These are phyloP conservation scores for Arbacia lixula DNA, from an alignment of 53 echinoderm and acorn worm species.

Conservation along the genomic window DNA sequence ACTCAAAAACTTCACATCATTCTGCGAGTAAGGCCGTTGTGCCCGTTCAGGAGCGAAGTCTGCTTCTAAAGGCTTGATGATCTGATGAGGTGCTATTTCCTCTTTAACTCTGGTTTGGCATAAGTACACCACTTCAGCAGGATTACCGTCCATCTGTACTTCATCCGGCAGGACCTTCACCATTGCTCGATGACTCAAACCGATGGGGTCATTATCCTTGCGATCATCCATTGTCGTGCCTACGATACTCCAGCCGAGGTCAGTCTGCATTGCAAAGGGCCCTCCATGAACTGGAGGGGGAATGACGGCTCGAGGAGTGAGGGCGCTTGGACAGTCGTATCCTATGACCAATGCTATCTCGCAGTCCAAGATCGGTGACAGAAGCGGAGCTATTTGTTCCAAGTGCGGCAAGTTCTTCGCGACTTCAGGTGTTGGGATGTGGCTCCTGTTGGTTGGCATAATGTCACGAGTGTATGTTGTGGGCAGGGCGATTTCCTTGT, in stretches of 20 bases:
- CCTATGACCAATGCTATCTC: conserved; percentile 57
- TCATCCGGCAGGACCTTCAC: not conserved
- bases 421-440: conserved; percentile 61
- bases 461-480: conserved; percentile 54
- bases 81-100: conserved; percentile 32
- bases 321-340: conserved; percentile 59
- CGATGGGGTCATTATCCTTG: not conserved
- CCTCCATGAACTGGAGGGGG: conserved; percentile 25
- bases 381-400: not conserved
- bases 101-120: no score
- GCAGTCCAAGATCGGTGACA: conserved; percentile 49
- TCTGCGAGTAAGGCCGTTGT: conserved; percentile 31
- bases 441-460: conserved; percentile 55
- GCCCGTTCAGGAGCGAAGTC: conserved; percentile 45
- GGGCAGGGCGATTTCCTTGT: no score
- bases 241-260: conserved; percentile 73
- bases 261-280: conserved; percentile 53
- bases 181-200: conserved; percentile 9
- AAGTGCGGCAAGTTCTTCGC: conserved; percentile 52
- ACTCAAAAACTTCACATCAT: conserved; percentile 16
- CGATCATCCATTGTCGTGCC: conserved; percentile 30
- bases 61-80: conserved; percentile 49
- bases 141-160: not conserved
- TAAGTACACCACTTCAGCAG: not conserved
- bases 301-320: conserved; percentile 54